A percentile compares a stretch with the other conserved stretches of the same genome.
Evolutionary conservation across 2,888 invertebrate species (phyloP).

Genomic region (Platynereis dumerilii): DNA sequence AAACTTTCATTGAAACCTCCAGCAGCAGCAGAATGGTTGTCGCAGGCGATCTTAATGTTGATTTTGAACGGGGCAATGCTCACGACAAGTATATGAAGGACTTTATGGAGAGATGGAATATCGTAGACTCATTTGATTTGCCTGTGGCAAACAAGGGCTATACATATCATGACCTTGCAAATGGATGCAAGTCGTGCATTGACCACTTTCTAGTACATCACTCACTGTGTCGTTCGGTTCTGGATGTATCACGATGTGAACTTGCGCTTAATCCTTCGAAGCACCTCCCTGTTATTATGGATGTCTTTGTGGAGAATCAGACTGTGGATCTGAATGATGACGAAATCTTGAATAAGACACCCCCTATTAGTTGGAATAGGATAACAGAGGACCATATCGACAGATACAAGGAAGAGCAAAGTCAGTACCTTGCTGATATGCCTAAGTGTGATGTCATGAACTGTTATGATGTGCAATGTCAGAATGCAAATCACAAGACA

Average conservation of each 20-base stretch:
- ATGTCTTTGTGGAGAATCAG: not conserved
- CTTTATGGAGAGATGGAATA: not conserved
- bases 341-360: too few species aligned
- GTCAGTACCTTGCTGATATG: not conserved
- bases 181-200: not conserved
- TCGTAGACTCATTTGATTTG: not conserved
- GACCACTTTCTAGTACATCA: not conserved
- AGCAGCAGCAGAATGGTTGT: not conserved
- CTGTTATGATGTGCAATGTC: constrained; percentile 2
- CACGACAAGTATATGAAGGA: not conserved
- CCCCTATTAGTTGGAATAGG: too few species aligned
- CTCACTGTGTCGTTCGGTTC: not conserved
- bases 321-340: too few species aligned
- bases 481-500: not conserved
- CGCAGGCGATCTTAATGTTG: not conserved
- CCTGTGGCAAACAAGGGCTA: not conserved
- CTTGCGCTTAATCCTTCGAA: not conserved
- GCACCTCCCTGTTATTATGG: not conserved
- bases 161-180: not conserved
- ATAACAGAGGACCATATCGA: not conserved
- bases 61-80: not conserved
- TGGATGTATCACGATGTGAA: not conserved
- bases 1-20: not conserved
- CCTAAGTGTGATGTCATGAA: not conserved
- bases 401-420: not conserved